These are phyloP conservation scores for Cydia strobilella DNA, from an alignment of 1,140 invertebrate species.

Conservation along the genomic window DNA sequence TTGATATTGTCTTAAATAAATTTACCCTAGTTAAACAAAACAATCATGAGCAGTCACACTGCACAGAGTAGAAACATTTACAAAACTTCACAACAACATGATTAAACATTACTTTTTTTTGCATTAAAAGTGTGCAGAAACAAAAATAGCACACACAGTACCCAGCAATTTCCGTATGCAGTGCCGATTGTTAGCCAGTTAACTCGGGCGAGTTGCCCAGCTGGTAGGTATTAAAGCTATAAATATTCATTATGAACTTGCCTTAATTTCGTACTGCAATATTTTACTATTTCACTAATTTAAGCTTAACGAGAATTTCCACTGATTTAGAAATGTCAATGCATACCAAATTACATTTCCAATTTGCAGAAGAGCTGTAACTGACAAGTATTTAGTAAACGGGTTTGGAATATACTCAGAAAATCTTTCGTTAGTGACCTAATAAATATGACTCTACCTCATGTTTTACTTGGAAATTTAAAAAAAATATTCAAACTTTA, in stretches of 20 bases:
- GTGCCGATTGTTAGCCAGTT: constrained; percentile 56
- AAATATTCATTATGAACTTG: constrained; percentile 78
- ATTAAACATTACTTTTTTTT: constrained; percentile 23
- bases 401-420: neutral
- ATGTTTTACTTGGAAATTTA: neutral
- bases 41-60: neutral
- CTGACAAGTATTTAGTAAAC: constrained; percentile 24
- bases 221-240: constrained; percentile 74
- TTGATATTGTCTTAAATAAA: neutral
- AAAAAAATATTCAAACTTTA: too few species aligned
- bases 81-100: neutral
- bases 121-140: constrained; percentile 50
- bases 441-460: neutral
- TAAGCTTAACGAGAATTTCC: constrained; percentile 51
- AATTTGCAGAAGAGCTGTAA: constrained; percentile 19
- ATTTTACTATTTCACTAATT: constrained; percentile 72
- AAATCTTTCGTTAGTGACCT: neutral
- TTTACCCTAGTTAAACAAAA: neutral
- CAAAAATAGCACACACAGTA: constrained; percentile 22
- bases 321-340: constrained; percentile 32
- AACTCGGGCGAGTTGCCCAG: constrained; percentile 58
- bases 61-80: neutral
- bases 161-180: constrained; percentile 58
- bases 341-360: constrained; percentile 20
- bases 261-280: constrained; percentile 70